phyloP scores from a whole-genome alignment of 2,888 invertebrate genomes.

The Drosophila anomelani region DNA sequence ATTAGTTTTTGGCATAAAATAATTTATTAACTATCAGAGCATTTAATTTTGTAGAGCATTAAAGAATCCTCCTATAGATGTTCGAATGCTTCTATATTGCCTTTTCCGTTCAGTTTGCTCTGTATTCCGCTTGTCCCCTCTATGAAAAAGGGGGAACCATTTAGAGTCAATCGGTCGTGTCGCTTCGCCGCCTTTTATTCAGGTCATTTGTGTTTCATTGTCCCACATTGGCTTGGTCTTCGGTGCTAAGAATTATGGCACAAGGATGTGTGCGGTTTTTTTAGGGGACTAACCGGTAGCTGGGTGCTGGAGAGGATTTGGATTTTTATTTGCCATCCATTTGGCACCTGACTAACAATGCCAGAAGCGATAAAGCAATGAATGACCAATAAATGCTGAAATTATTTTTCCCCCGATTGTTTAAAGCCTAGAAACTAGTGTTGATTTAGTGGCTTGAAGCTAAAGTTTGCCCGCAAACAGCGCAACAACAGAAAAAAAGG shows the following conservation, averaged over 20 bases:
- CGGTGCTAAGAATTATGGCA: slow-evolving; percentile 51
- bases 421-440: background rate
- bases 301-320: slow-evolving; percentile 3
- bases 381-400: slow-evolving; percentile 63
- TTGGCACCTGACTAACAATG: slow-evolving; percentile 63
- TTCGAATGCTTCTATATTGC: background rate
- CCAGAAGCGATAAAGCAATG: slow-evolving; percentile 24
- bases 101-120: background rate
- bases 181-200: slow-evolving; percentile 47
- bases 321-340: slow-evolving; percentile 67
- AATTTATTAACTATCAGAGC: background rate
- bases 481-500: slow-evolving; percentile 25
- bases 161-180: slow-evolving; percentile 56
- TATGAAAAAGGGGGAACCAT: background rate
- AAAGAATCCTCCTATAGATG: background rate
- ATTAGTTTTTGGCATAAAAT: background rate
- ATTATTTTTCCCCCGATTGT: slow-evolving; percentile 26
- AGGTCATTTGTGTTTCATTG: slow-evolving; percentile 71
- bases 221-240: slow-evolving; percentile 46
- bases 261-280: slow-evolving; percentile 8
- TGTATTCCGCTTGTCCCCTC: background rate
- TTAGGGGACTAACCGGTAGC: background rate
- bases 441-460: slow-evolving; percentile 38
- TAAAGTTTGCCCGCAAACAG: slow-evolving; percentile 32
- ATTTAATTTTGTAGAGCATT: slow-evolving; percentile 1